These are phyloP conservation scores for Gymnoscelis rufifasciata DNA, from an alignment of 2,888 invertebrate genomes.

Conservation along the genomic window DNA sequence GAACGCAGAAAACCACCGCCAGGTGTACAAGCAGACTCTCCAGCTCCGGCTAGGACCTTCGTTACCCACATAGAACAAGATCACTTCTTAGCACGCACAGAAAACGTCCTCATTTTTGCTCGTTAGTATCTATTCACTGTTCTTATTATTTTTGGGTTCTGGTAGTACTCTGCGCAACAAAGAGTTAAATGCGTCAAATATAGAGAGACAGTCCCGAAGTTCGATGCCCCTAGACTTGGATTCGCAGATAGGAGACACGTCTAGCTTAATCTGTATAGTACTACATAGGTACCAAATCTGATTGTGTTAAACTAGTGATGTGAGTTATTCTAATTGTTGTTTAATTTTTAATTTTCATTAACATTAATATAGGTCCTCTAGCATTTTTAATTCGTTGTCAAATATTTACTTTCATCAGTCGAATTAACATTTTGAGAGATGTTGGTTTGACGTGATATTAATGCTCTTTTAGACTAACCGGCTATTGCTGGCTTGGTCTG, in stretches of 20 bases:
- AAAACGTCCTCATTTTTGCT: conserved; percentile 84
- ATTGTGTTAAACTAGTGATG: too few relatives aligned
- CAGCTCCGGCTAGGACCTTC: conserved; percentile 69
- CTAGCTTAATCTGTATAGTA: background rate
- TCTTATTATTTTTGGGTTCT: conserved; percentile 30
- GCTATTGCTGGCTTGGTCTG: conserved; percentile 53
- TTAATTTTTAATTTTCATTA: too few relatives aligned
- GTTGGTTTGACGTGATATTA: conserved; percentile 21
- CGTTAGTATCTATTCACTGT: conserved; percentile 70
- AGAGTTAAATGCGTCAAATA: conserved; percentile 21
- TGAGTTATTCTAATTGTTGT: too few relatives aligned
- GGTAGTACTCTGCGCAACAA: conserved; percentile 8
- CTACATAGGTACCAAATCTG: background rate
- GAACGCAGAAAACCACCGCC: conserved; percentile 75
- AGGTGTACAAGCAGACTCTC: conserved; percentile 81
- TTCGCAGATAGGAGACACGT: conserved; percentile 13
- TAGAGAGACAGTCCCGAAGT: conserved; percentile 42
- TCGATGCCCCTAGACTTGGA: conserved; percentile 51
- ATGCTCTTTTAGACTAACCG: conserved; percentile 43
- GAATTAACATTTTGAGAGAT: conserved; percentile 15
- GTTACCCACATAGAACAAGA: conserved; percentile 81
- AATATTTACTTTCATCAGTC: too few relatives aligned
- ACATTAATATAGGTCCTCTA: too few relatives aligned
- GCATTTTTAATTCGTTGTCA: too few relatives aligned
- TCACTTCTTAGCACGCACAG: conserved; percentile 83